Conservation (phyloP, 35 echinoderm and acorn worm species). For the Apostichopus californicus region DNA sequence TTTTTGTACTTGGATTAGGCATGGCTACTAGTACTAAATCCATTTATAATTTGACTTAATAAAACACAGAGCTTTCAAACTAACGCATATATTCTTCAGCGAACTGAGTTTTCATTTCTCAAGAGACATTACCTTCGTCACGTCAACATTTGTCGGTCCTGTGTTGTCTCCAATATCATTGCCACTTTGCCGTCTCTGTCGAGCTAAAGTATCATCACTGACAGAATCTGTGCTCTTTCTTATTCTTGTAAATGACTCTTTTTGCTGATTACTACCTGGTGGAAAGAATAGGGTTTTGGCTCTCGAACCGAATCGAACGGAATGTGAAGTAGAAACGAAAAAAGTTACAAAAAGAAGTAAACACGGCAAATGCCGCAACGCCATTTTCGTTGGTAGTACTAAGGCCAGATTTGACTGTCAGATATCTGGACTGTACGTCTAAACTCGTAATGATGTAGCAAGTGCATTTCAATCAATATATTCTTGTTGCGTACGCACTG, state of each 20-base stretch:
- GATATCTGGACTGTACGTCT: no score
- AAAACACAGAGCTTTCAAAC: no score
- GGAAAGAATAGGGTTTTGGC: slow-evolving; percentile 48
- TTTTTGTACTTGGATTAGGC: no score
- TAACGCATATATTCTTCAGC: no score
- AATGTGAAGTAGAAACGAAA: slow-evolving; percentile 44
- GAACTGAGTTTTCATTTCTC: no score
- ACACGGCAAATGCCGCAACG: slow-evolving; percentile 23
- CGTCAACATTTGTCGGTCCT: slow-evolving; percentile 9
- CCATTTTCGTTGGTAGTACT: not conserved
- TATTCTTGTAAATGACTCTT: slow-evolving; percentile 23
- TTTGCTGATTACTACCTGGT: slow-evolving; percentile 15
- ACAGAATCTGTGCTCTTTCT: slow-evolving; percentile 3
- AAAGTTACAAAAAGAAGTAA: slow-evolving; percentile 27
- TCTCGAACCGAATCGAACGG: slow-evolving; percentile 40
- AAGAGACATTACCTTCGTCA: slow-evolving; percentile 13
- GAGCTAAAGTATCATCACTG: not conserved
- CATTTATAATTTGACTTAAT: no score
- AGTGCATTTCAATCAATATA: no score
- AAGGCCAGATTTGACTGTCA: no score
- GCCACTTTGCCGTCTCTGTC: slow-evolving; percentile 31
- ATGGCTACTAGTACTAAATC: no score
- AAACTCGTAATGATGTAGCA: no score
- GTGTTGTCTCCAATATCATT: slow-evolving; percentile 3
- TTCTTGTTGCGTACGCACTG: no score